Conservation (phyloP, 2,797 vertebrate species). For the Anguilla obscura region DNA sequence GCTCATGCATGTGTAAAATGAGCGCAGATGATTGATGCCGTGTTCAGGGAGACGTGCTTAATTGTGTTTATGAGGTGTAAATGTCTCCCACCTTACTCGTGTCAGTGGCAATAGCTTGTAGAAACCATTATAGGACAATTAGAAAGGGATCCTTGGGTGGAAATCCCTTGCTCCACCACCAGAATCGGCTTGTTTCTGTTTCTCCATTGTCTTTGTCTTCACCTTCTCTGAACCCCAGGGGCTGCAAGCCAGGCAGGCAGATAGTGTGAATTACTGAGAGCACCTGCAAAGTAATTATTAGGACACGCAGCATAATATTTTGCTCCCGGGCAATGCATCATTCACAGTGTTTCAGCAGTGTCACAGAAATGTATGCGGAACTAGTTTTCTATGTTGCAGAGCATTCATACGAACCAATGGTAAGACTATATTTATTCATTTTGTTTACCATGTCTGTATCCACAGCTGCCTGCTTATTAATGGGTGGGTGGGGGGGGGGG, state of each 20-base stretch:
- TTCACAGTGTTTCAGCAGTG: not conserved
- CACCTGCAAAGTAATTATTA: not conserved
- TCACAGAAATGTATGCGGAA: not conserved
- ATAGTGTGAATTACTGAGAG: slow-evolving; percentile 29
- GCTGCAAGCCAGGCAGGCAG: slow-evolving; percentile 42
- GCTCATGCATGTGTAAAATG: slow-evolving; percentile 1
- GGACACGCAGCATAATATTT: not conserved
- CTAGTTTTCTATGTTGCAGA: not conserved
- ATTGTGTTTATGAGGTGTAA: not conserved
- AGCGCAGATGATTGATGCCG: not conserved
- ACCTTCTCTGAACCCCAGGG: slow-evolving; percentile 39
- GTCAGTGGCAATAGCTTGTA: slow-evolving; percentile 41
- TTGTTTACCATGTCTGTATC: not conserved
- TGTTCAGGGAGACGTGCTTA: not conserved
- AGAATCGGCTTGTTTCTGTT: not conserved
- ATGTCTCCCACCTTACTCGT: slow-evolving; percentile 33
- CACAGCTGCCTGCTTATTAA: not conserved
- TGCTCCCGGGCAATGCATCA: not conserved
- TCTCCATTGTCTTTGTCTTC: not conserved
- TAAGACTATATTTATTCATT: not conserved
- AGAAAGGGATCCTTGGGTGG: slow-evolving; percentile 29
- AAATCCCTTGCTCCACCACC: not conserved
- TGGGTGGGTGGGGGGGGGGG: not conserved
- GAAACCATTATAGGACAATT: slow-evolving; percentile 45
- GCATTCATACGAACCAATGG: not conserved